Base-by-base conservation (phyloP, 2,113 vertebrate species). In the Bufo bufo region DNA sequence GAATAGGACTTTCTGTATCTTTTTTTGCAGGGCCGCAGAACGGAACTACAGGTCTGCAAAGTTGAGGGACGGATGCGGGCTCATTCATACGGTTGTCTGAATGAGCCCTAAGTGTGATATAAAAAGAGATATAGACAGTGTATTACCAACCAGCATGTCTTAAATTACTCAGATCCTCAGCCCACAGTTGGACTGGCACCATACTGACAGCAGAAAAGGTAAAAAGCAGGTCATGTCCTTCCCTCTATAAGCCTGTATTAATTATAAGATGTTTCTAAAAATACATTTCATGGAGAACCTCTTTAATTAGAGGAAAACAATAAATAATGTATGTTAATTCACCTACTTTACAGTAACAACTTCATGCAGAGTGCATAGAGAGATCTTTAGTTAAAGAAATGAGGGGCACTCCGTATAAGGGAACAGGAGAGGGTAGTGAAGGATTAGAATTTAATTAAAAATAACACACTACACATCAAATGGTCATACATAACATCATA, bases 201-300 rank as follows among this genome's bases (percentile, higher is more conserved):
- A 75, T 20, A 47, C 72, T 75, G 72, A 75, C 47, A 75, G 16
- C 17, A 20, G 47, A 11, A 49, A 75, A 49, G 72, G 72, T 75
- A 50, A 75, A 75, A 50, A 20, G 72, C 72, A 75, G 72, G 72
- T 14, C 72, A 75, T 75, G 72, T 50, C 47, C 49, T 75, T 75
- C 47, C 17, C 71, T 19, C 20, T 75, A 45, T 75, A 75, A 75
- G 72, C 17, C 47, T 49, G 7, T 16, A 75, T 75, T 49, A 49
- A 50, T 50, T 20, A 20, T 50, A 50, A 50, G 17, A 47, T 50
- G 49, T 75, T 75, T 75, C 71, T 74, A 74, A 74, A 74, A 74
- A 74, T 74, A 75, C 47, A 75, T 50, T 9, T 45, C 45, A 50
- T 6, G 6, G 72, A 75, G 72, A 75, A 75, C 72, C 72, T 33